Conservation (phyloP, 2,888 invertebrate genomes). For the Pyrochroa serraticornis region DNA sequence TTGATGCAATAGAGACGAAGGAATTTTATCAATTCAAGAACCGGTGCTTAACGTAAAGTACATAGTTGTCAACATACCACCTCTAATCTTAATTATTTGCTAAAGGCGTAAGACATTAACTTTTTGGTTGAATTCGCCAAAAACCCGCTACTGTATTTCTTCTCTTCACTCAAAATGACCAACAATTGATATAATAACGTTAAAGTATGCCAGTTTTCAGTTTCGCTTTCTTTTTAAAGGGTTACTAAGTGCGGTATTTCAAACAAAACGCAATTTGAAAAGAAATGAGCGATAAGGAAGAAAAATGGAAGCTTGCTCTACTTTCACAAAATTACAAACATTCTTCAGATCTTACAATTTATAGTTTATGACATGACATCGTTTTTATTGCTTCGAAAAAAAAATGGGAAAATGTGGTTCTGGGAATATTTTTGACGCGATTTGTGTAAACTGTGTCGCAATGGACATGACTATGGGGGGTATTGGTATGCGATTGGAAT, state of each 20-base stretch:
- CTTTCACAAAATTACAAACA: not conserved
- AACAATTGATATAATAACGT: no score
- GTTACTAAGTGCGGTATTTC: not conserved
- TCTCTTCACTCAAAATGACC: no score
- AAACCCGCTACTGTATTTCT: no score
- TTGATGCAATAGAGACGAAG: no score
- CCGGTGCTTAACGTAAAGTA: no score
- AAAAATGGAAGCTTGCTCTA: not conserved
- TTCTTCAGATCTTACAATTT: not conserved
- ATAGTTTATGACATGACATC: not conserved
- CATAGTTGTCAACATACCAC: no score
- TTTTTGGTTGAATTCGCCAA: no score
- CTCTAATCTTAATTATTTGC: no score
- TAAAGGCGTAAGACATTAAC: no score
- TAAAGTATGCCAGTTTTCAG: no score
- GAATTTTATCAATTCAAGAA: no score
- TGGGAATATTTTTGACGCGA: not conserved
- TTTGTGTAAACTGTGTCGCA: constrained; percentile 34
- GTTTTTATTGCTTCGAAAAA: not conserved
- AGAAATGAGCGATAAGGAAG: not conserved
- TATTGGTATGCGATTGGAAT: constrained; percentile 50
- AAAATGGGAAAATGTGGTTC: not conserved
- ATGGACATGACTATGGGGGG: constrained; percentile 34
- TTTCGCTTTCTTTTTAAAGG: not conserved
- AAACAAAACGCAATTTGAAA: not conserved